Base-by-base conservation (phyloP, 2,113 vertebrate genomes). In the Ceyx cyanopectus region DNA sequence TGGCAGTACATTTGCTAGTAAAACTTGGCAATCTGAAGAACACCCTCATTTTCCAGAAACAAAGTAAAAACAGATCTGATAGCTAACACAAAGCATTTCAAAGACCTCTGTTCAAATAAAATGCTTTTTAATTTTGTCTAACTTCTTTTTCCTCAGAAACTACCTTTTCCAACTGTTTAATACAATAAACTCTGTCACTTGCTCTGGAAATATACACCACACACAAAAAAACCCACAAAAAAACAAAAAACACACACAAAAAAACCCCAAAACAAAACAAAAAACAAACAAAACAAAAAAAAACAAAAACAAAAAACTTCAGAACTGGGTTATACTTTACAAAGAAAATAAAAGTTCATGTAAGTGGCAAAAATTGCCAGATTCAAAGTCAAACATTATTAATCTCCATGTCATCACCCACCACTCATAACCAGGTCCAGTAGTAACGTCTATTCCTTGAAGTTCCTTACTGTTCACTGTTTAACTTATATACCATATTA, bases 1-100 rank as follows among this genome's bases (percentile, higher is more conserved):
- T 98, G 97, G 97, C 92, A 97, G 97, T 97, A 98, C 96, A 97
- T 97, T 97, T 97, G 97, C 95, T 97, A 98, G 98, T 97, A 98
- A 98, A 97, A 98, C 95, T 98, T 98, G 97, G 97, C 98, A 98
- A 96, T 93, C 92, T 73, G 88, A 96, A 94, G 22, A 95, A 37
- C 46, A 91, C 85, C 85, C 90, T 89, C 46, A 94, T 95, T 97
- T 96, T 96, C 87, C 82, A 94, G 69, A 94, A 97, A 96, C 97
- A 96, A 96, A 97, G 94, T 83, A 97, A 97, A 97, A 95, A 5
- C 85, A 97, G 85, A 96, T 87, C 88, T 92, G 89, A 96, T 96
- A 90, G 32, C 86, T 95, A 89, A 60, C 69, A 66, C 76, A 89
- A 97, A 95, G 77, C 80, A 89, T 78, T 83, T 94, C 57, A 91